phyloP scores from a whole-genome alignment of 2,888 invertebrate species.

The Nomada flava region DNA sequence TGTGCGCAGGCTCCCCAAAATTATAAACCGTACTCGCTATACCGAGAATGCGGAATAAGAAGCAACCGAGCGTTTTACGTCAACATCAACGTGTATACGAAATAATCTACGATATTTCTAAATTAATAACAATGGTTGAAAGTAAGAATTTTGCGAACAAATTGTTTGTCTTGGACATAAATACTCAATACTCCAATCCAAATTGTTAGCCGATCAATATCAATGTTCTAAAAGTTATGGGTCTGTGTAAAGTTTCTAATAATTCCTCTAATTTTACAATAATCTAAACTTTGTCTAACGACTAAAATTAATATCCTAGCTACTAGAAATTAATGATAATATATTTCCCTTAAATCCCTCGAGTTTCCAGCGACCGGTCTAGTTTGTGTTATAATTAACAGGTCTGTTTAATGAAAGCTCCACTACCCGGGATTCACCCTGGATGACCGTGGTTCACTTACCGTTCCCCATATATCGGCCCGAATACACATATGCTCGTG shows the following conservation, averaged over 20 bases:
- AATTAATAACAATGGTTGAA: too few relatives aligned
- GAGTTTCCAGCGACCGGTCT: neutral
- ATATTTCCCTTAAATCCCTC: conserved; percentile 21
- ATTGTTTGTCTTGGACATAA: too few relatives aligned
- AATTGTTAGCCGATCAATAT: neutral
- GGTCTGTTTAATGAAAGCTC: conserved; percentile 48
- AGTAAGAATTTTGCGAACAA: too few relatives aligned
- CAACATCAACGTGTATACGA: too few relatives aligned
- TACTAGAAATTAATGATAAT: too few relatives aligned
- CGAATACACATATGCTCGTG: neutral
- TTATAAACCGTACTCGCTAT: conserved; percentile 1
- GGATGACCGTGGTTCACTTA: conserved; percentile 13
- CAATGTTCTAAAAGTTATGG: too few relatives aligned
- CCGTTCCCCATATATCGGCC: conserved; percentile 8
- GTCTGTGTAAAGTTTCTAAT: too few relatives aligned
- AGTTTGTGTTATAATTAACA: conserved; percentile 45
- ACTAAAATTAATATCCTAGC: too few relatives aligned
- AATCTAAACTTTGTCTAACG: too few relatives aligned
- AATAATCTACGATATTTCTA: neutral
- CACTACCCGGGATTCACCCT: neutral
- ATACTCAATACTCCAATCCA: neutral
- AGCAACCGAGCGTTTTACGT: neutral
- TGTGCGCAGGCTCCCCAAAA: conserved; percentile 25
- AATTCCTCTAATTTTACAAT: too few relatives aligned
- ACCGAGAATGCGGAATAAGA: neutral